Evolutionary conservation across 1,140 invertebrate species (phyloP).

Genomic region (Tetramorium alpestre): DNA sequence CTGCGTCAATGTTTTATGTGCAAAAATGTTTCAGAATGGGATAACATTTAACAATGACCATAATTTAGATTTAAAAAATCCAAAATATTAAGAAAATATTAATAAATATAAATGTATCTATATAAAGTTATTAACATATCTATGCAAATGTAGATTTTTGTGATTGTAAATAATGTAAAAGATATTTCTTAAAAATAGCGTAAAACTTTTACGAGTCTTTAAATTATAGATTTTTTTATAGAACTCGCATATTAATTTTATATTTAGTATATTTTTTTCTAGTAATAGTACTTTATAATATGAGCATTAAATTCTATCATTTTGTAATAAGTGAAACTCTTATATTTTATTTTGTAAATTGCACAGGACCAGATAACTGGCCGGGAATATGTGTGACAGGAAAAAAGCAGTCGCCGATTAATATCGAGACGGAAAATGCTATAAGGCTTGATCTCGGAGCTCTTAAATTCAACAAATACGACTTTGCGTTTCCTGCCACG

Average conservation of each 20-base stretch:
- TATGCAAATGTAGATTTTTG: too few relatives aligned
- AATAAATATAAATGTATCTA: background rate
- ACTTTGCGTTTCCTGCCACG: constrained; percentile 63
- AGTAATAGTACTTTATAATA: background rate
- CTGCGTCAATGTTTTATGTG: background rate
- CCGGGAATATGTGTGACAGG: constrained; percentile 70
- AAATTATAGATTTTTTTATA: background rate
- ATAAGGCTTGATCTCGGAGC: constrained; percentile 72
- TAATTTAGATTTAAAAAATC: background rate
- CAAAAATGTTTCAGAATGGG: background rate
- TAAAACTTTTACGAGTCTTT: background rate
- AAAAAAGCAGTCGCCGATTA: constrained; percentile 76
- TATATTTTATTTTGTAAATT: background rate
- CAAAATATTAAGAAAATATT: background rate
- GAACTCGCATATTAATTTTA: background rate
- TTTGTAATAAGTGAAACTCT: constrained; percentile 2
- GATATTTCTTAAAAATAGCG: too few relatives aligned
- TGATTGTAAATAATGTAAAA: too few relatives aligned
- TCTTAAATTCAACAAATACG: constrained; percentile 75
- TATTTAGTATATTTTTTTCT: background rate
- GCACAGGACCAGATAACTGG: constrained; percentile 74
- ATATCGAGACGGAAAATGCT: constrained; percentile 69
- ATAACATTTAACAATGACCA: background rate
- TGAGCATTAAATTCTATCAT: background rate
- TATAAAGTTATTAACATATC: too few relatives aligned